Percentiles rank a stretch among this genome's conserved stretches.
These are phyloP conservation scores for Drosophila insularis DNA, from an alignment of 1,140 invertebrate species.

Conservation along the genomic window DNA sequence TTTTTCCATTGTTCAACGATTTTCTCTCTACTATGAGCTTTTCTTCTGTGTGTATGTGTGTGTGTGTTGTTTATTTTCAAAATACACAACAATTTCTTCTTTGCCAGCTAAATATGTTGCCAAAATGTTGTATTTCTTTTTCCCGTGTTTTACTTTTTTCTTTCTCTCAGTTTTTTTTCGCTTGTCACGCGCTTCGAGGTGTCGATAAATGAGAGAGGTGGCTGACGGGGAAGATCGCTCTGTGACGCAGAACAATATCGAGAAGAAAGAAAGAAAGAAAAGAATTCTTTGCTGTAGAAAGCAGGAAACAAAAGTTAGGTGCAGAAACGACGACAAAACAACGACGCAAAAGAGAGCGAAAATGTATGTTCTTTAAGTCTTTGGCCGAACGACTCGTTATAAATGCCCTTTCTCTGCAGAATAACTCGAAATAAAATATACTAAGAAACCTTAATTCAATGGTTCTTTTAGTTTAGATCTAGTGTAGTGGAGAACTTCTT, in stretches of 20 bases:
- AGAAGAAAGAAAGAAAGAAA: constrained; percentile 34
- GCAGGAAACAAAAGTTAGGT: constrained; percentile 22
- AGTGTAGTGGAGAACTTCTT: too few relatives aligned
- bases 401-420: background rate
- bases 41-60: background rate
- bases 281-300: constrained; percentile 37
- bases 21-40: constrained; percentile 23
- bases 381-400: background rate
- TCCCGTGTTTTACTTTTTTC: constrained; percentile 19
- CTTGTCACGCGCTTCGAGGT: constrained; percentile 65
- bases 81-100: constrained; percentile 36
- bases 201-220: constrained; percentile 14
- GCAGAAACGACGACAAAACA: background rate
- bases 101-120: constrained; percentile 40
- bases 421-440: too few relatives aligned
- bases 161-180: constrained; percentile 23
- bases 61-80: constrained; percentile 24
- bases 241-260: constrained; percentile 32
- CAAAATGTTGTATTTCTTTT: constrained; percentile 47
- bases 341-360: background rate
- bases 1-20: constrained; percentile 43
- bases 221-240: background rate
- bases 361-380: background rate
- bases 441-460: too few relatives aligned
- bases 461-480: too few relatives aligned